Evolutionary conservation across 2,113 vertebrate genomes (phyloP).

Genomic region (Perca flavescens): DNA sequence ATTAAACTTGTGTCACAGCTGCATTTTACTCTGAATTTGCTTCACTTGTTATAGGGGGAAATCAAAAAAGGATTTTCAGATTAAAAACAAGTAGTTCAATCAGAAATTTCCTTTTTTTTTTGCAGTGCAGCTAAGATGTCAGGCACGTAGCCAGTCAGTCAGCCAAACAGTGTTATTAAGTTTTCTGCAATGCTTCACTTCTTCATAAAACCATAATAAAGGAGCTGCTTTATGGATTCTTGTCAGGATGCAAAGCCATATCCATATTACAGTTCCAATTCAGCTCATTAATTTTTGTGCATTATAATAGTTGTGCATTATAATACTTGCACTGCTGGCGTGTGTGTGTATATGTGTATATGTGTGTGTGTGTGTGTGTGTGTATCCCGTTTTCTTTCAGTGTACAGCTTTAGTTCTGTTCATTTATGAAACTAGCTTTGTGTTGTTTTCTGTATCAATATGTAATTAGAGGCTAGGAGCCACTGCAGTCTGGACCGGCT

Average conservation of each 20-base stretch:
- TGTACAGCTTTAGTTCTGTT: conserved; percentile 40
- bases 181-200: conserved; percentile 66
- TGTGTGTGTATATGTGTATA: conserved; percentile 28
- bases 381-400: conserved; percentile 10
- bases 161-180: conserved; percentile 64
- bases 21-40: conserved; percentile 17
- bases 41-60: conserved; percentile 26
- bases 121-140: conserved; percentile 38
- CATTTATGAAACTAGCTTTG: conserved; percentile 55
- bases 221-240: conserved; percentile 64
- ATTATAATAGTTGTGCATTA: conserved; percentile 54
- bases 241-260: conserved; percentile 55
- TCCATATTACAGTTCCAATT: conserved; percentile 59
- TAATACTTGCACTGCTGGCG: conserved; percentile 32
- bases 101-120: background rate
- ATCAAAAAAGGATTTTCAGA: conserved; percentile 18
- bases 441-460: conserved; percentile 69
- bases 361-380: conserved; percentile 1
- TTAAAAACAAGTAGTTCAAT: conserved; percentile 43
- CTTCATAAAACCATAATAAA: conserved; percentile 70
- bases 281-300: conserved; percentile 67
- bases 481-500: conserved; percentile 43
- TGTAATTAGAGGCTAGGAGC: conserved; percentile 71
- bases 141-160: conserved; percentile 56
- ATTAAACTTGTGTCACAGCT: conserved; percentile 30